Base-by-base conservation (phyloP, 2,113 vertebrate species). In the Poecilia latipinna region DNA sequence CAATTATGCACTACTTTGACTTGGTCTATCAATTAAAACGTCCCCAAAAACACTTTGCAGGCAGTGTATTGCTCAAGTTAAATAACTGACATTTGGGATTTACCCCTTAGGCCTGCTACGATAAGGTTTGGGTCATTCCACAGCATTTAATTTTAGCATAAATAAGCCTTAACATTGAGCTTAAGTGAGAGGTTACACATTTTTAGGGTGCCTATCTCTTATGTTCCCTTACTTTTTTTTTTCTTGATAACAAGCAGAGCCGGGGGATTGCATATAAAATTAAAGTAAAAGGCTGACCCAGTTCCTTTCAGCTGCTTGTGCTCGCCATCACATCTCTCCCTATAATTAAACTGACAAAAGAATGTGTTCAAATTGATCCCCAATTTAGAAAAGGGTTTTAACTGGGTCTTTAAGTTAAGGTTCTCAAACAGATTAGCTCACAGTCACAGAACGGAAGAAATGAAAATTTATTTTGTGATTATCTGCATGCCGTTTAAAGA, bases 391-490 rank as follows among this genome's bases (percentile, higher is more conserved):
- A 31, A 65, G 8, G 12, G 39, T 4, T 39, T 65, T 22, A 63
- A 54, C 3, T 12, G 62, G 29, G 35, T 65, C 35, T 63, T 63
- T 63, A 26, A 11, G 48, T 35, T 51, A 35, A 42, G 33, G 57
- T 72, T 70, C 12, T 57, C 17, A 12, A 39, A 66, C 48, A 29
- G 32, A 35, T 37, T 17, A 68, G 32, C 64, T 37, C 31, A 2
- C 4, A 2, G 5, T 57, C 42, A 4, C 0, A 4, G 22, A 31
- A 37, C 63, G 62, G 48, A 33, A 64, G 33, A 19, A 31, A 68
- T 69, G 37, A 72, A 6, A 22, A 28, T 48, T 70, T 15, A 63
- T 48, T 66, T 68, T 65, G 13, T 44, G 24, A 57, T 83, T 78
- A 32, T 64, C 66, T 80, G 4, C 24, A 19, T 35, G 67, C 28